A percentile compares a stretch with the other conserved stretches of the same genome.
Conservation (phyloP, 1,140 invertebrate genomes). For the Drosophila simulans region DNA sequence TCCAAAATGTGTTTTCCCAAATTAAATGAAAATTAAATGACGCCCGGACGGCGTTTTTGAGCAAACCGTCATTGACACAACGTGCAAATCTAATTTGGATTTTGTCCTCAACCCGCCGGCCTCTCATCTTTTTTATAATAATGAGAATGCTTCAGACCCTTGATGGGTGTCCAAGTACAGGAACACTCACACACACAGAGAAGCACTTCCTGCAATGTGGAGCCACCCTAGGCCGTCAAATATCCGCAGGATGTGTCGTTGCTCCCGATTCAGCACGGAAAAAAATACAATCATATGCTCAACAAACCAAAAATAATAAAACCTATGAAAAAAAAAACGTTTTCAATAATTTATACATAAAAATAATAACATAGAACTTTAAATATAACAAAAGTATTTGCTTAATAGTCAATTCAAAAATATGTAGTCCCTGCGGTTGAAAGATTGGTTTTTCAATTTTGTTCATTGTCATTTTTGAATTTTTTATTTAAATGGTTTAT, state of each 20-base stretch:
- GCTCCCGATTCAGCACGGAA: constrained; percentile 6
- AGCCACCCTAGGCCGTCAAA: constrained; percentile 47
- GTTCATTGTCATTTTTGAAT: background rate
- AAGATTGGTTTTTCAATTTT: background rate
- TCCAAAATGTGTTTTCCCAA: constrained; percentile 56
- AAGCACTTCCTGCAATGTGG: constrained; percentile 25
- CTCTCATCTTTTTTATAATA: constrained; percentile 57
- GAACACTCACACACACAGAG: background rate
- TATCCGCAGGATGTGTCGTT: constrained; percentile 73
- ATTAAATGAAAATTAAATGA: constrained; percentile 71
- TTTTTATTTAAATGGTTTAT: background rate
- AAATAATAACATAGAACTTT: no score
- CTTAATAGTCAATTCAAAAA: no score
- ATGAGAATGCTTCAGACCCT: constrained; percentile 45
- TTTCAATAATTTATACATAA: background rate
- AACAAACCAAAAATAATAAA: background rate
- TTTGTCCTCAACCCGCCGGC: constrained; percentile 22
- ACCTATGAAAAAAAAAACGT: background rate
- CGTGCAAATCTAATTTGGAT: constrained; percentile 69
- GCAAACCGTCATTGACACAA: constrained; percentile 44
- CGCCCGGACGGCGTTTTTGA: constrained; percentile 5
- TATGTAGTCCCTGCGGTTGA: background rate
- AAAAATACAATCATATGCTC: background rate
- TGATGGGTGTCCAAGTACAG: constrained; percentile 42
- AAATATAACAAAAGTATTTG: no score